phyloP scores from a whole-genome alignment of 2,888 invertebrate genomes.

The Lasioglossum marginatum region DNA sequence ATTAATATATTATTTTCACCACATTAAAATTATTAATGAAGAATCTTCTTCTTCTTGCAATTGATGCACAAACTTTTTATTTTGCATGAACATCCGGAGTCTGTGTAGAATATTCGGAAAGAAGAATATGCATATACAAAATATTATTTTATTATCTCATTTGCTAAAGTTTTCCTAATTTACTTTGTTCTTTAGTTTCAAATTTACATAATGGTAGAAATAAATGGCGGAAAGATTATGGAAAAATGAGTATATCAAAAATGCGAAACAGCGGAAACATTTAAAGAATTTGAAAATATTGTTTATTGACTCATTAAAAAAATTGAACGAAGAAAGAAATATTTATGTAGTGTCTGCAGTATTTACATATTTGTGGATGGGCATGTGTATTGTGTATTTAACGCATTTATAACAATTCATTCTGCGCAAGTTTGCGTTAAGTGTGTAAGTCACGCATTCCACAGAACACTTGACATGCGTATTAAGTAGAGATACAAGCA shows the following conservation, averaged over 20 bases:
- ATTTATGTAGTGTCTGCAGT: no score
- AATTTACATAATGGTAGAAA: no score
- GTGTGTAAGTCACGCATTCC: background rate
- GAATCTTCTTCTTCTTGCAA: no score
- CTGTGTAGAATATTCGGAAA: background rate
- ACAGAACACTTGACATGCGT: conserved; percentile 1
- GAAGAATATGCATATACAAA: background rate
- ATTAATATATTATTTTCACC: no score
- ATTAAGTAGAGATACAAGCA: background rate
- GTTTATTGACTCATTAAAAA: background rate
- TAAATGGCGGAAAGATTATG: background rate
- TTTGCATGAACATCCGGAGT: no score
- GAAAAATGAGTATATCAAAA: background rate
- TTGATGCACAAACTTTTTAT: no score
- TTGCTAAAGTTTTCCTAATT: background rate
- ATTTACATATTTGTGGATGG: background rate
- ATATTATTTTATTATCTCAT: background rate
- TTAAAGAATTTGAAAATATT: background rate
- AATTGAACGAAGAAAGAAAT: no score
- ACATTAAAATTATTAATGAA: no score
- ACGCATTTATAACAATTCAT: background rate
- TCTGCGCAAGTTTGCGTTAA: background rate
- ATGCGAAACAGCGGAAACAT: background rate
- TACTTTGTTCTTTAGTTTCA: background rate
- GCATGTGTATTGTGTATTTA: background rate